Conservation (phyloP, 2,797 vertebrate species). For the Sciaenops ocellatus region DNA sequence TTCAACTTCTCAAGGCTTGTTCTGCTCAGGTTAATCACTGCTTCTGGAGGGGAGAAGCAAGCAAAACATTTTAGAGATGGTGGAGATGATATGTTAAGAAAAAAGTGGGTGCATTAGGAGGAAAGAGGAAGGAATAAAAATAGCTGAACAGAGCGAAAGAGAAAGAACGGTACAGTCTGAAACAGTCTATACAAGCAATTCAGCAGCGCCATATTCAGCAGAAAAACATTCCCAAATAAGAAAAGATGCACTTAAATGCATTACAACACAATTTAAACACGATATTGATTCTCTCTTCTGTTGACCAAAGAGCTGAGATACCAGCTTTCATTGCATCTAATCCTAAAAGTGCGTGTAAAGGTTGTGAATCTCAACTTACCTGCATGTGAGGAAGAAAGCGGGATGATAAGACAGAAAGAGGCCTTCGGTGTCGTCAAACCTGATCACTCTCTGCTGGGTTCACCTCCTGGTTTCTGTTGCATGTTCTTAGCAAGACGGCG, state of each 20-base stretch:
- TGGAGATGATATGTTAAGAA: slow-evolving; percentile 6
- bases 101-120: background rate
- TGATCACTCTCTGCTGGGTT: slow-evolving; percentile 12
- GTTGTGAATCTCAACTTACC: slow-evolving; percentile 51
- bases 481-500: slow-evolving; percentile 56
- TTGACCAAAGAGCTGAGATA: slow-evolving; percentile 12
- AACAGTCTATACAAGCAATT: background rate
- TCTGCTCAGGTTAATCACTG: slow-evolving; percentile 8
- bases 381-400: slow-evolving; percentile 8
- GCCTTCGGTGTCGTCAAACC: slow-evolving; percentile 27
- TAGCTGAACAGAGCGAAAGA: background rate
- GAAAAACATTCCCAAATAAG: slow-evolving; percentile 20
- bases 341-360: slow-evolving; percentile 15
- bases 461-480: slow-evolving; percentile 44
- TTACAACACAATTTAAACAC: slow-evolving; percentile 14
- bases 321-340: background rate
- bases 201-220: background rate
- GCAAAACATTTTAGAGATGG: slow-evolving; percentile 4
- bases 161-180: background rate
- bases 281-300: background rate
- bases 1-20: slow-evolving; percentile 29
- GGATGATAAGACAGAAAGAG: slow-evolving; percentile 1
- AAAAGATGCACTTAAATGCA: slow-evolving; percentile 14
- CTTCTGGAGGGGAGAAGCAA: background rate
- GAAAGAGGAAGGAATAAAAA: background rate